Evolutionary conservation across 2,888 invertebrate species (phyloP).

Genomic region (Torymus auratus): DNA sequence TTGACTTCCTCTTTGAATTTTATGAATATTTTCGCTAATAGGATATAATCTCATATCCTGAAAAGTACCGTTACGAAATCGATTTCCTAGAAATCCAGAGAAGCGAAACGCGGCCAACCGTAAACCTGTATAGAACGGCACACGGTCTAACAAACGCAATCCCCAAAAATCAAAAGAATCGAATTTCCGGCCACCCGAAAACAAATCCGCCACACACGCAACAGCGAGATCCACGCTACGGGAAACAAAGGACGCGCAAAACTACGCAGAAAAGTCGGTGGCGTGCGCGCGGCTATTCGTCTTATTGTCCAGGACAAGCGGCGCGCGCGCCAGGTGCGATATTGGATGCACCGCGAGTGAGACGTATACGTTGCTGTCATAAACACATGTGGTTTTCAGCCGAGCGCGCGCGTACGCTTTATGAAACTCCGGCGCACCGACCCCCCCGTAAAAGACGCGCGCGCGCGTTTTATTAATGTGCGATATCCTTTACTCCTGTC

Average conservation of each 20-base stretch:
- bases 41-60: too few species aligned
- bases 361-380: constrained; percentile 8
- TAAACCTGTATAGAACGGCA: neutral
- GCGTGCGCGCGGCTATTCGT: neutral
- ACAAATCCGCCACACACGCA: neutral
- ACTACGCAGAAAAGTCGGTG: constrained; percentile 1
- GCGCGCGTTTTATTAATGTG: constrained; percentile 33
- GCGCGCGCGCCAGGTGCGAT: constrained; percentile 12
- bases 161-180: constrained; percentile 50
- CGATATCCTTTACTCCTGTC: constrained; percentile 22
- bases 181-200: constrained; percentile 44
- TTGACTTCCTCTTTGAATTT: too few species aligned
- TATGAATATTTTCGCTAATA: too few species aligned
- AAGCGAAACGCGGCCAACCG: too few species aligned
- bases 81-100: too few species aligned
- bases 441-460: neutral
- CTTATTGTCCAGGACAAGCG: neutral
- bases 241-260: constrained; percentile 12
- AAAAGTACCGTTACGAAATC: too few species aligned
- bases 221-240: neutral
- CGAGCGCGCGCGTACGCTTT: neutral
- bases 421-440: neutral
- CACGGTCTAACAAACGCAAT: constrained; percentile 27
- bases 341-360: constrained; percentile 4
- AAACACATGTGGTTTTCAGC: constrained; percentile 1